Conservation (phyloP, 2,113 vertebrate genomes). For the Hippocampus comes region DNA sequence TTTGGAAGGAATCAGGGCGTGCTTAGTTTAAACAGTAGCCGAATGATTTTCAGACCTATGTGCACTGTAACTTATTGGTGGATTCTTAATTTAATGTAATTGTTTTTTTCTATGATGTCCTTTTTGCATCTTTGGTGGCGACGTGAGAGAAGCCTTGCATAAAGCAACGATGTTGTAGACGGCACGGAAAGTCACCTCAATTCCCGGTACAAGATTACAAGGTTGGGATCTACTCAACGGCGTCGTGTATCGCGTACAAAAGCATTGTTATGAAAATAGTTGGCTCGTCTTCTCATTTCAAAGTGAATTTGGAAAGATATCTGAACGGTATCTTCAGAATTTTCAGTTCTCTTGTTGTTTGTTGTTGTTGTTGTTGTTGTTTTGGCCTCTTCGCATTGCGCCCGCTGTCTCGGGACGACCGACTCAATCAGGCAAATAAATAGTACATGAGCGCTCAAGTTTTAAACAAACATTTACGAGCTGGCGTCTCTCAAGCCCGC, state of each 20-base stretch:
- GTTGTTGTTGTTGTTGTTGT: background rate
- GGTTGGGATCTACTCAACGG: too few species aligned
- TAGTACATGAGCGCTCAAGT: conserved; percentile 30
- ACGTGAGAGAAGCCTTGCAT: too few species aligned
- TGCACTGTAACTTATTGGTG: conserved; percentile 17
- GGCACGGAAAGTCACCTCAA: too few species aligned
- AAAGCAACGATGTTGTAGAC: too few species aligned
- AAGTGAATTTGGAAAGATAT: background rate
- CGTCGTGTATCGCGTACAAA: too few species aligned
- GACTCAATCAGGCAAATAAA: conserved; percentile 42
- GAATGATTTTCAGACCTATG: background rate
- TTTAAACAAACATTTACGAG: conserved; percentile 47
- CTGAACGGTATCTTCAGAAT: background rate
- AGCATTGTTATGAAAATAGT: background rate
- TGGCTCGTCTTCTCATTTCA: background rate
- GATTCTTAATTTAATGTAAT: conserved; percentile 15
- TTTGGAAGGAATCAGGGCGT: background rate
- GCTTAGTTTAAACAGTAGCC: conserved; percentile 28
- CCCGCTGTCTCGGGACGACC: conserved; percentile 14
- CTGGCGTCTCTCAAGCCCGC: conserved; percentile 2
- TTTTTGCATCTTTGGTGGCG: background rate
- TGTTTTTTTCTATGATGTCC: background rate
- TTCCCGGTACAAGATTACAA: too few species aligned
- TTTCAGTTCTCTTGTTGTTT: background rate
- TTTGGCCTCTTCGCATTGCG: conserved; percentile 17